Base-by-base conservation (phyloP, 1,140 invertebrate genomes). In the Pogonomyrmex barbatus region DNA sequence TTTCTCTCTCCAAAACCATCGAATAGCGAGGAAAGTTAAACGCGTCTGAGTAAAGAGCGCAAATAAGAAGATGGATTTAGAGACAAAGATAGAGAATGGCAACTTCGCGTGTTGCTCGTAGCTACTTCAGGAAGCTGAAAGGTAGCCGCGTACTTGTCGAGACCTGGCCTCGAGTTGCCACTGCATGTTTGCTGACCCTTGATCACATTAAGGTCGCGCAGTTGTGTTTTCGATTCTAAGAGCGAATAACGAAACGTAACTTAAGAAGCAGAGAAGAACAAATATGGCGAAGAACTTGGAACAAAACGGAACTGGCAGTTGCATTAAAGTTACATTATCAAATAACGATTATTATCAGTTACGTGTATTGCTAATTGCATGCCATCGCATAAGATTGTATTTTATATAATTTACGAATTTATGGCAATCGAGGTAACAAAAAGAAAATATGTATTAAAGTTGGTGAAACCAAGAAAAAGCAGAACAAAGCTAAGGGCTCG, bases 111-210 rank as follows among this genome's bases (percentile, higher is more conserved):
- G 76, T 81, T 86, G 83, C 56, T 73, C 56, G 75, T 81, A 75
- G 84, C 75, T 82, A 78, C 83, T 86, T 67, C 52, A 77, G 67
- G 67, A 82, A 82, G 79, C 79, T 82, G 42, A 82, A 82, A 82
- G 78, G 79, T 82, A 82, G 79, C 79, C 79, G 79, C 79, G 79
- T 82, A 73, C 68, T 75, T 75, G 79, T 83, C 79, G 68, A 50
- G 68, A 14, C 45, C 39, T 17, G 36, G n/a, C 63, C n/a, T 67
- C 77, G 63, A 81, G 62, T 83, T 75, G 52, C 68, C 79, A 68
- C 79, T 73, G 79, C 79, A 73, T 83, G 68, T 83, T 83, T 83
- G 79, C 79, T 83, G 65, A 81, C 50, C 78, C 62, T 83, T 83
- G 73, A 83, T 83, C 79, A 75, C 68, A 83, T 83, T 75, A 60